A percentile compares a stretch with the other conserved stretches of the same genome.
Conservation (phyloP, 2,797 vertebrate species). For the Lagorchestes hirsutus region DNA sequence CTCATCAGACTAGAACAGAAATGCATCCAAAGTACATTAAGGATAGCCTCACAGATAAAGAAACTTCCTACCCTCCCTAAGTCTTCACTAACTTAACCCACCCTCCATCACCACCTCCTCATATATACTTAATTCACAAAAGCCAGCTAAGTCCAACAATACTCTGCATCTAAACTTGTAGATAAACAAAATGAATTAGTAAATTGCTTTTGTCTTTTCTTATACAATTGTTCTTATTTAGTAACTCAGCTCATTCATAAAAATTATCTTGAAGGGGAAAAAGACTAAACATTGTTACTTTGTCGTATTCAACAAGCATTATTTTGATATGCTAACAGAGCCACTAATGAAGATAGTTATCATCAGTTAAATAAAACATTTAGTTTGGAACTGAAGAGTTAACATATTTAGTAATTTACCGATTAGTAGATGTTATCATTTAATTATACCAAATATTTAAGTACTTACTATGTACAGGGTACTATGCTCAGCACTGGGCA, state of each 20-base stretch:
- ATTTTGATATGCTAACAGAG: background rate
- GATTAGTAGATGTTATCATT: background rate
- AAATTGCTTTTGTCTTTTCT: background rate
- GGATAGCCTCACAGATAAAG: constrained; percentile 32
- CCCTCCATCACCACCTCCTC: background rate
- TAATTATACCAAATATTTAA: background rate
- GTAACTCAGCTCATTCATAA: background rate
- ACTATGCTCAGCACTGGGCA: background rate
- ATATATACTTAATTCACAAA: background rate
- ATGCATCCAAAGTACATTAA: constrained; percentile 24
- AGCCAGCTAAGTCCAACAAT: background rate
- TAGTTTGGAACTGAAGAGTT: background rate
- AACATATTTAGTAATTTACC: background rate
- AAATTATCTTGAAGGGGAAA: background rate
- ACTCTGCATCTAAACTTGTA: background rate
- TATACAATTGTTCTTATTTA: background rate
- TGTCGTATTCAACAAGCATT: background rate
- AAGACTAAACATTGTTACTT: background rate
- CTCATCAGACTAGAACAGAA: constrained; percentile 59
- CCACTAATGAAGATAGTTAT: background rate
- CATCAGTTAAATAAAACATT: background rate
- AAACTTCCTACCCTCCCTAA: background rate
- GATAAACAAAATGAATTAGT: background rate
- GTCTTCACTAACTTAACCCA: background rate
- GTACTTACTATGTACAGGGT: background rate